A percentile compares a stretch with the other conserved stretches of the same genome.
phyloP scores from a whole-genome alignment of 2,113 vertebrate species.

The Psettodes erumei region DNA sequence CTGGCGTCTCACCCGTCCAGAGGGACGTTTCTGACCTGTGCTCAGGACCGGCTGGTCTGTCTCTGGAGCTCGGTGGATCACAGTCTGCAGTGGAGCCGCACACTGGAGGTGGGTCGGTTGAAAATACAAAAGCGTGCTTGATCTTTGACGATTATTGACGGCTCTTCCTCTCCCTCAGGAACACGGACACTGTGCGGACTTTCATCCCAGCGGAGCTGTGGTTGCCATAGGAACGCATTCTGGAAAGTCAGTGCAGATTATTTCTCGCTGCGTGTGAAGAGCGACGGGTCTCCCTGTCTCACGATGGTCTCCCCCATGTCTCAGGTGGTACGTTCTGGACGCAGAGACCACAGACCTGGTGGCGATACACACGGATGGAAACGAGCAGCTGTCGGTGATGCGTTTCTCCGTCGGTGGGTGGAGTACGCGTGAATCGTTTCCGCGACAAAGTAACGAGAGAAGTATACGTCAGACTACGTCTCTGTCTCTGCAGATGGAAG shows the following conservation, averaged over 20 bases:
- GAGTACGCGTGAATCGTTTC: neutral
- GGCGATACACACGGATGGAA: conserved; percentile 97
- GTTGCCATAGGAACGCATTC: conserved; percentile 97
- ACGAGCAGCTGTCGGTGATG: conserved; percentile 97
- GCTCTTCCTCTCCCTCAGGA: conserved; percentile 81
- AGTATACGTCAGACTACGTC: conserved; percentile 24
- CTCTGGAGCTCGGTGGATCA: conserved; percentile 93
- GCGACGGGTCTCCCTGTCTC: neutral
- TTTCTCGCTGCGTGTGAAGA: neutral
- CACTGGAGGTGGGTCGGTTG: conserved; percentile 85
- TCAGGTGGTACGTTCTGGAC: conserved; percentile 97
- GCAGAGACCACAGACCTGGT: conserved; percentile 95
- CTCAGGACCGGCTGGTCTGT: conserved; percentile 96
- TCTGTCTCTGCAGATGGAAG: conserved; percentile 86
- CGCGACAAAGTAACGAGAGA: neutral
- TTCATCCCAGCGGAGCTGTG: conserved; percentile 96
- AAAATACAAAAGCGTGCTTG: neutral
- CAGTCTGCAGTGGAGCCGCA: conserved; percentile 93
- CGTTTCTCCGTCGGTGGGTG: conserved; percentile 93
- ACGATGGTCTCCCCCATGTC: neutral
- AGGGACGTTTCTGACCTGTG: conserved; percentile 93
- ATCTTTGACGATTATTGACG: neutral
- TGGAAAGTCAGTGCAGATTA: conserved; percentile 88
- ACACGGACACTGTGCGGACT: conserved; percentile 97
- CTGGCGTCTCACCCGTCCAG: conserved; percentile 94